Evolutionary conservation across 92 coral and sea anemone species (phyloP), one percentile per base, ranked within the genome.

Genomic region (Anthopleura xanthogrammica): DNA sequence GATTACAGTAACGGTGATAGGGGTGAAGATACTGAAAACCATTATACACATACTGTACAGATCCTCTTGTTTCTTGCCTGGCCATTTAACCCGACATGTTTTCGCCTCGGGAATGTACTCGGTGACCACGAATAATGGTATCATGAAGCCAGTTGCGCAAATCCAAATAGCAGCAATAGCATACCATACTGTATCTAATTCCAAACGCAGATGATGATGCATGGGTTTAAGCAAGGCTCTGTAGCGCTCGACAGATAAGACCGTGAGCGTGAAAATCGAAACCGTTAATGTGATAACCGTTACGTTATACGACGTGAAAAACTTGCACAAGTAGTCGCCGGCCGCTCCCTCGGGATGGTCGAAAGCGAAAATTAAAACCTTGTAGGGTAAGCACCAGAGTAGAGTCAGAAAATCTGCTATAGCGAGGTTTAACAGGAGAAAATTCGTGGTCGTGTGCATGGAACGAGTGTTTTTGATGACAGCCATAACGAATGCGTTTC

Each of bases 211-310:
- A 11, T 77, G 76, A n/a, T 62, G 55, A 40, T 80, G 85, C 48
- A 93, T 55, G 17, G 94, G 94, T 77, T 87, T 89, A 16, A 93
- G 58, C 52, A 93, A 76, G 20, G 93, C 97, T 58, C 90, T 85
- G 87, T 91, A 91, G 43, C 97, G 85, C 80, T 93, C 94, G n/a
- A 93, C 72, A 1, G 97, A 88, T 0, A 93, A 82, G n/a, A 88
- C 56, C 6, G 94, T 87, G 12, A 93, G 80, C 23, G 97, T 91
- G 85, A 88, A 85, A 13, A 87, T 80, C 24, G 97, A 88, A 46
- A 89, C 94, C 14, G 89, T 78, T n/a, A 91, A 72, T 36, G 92
- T 88, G 58, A 91, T 88, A 14, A 88, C 94, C 12, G 92, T 90
- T 55, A 91, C 83, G 86, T 88, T 88, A 66, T 86, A 89, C 20